Conservation (phyloP, 2,888 invertebrate species). For the Parascotia fuliginaria region DNA sequence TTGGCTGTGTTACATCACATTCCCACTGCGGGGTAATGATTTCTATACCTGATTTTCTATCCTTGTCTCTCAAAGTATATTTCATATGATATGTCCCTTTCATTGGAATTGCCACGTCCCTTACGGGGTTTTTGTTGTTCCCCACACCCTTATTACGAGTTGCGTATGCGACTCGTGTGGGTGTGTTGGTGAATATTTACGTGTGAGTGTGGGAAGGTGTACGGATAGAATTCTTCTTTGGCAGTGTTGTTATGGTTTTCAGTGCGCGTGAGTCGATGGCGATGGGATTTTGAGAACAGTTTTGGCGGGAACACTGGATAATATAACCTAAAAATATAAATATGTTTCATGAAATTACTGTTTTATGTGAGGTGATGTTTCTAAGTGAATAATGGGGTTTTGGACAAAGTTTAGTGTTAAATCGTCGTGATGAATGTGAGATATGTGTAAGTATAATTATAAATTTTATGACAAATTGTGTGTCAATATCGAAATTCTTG, state of each 20-base stretch:
- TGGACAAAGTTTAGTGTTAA: constrained; percentile 55
- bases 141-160: constrained; percentile 75
- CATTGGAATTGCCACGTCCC: constrained; percentile 58
- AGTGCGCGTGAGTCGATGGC: constrained; percentile 59
- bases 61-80: constrained; percentile 55
- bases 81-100: constrained; percentile 57
- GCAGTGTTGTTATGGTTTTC: constrained; percentile 62
- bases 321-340: constrained; percentile 18
- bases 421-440: constrained; percentile 69
- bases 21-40: constrained; percentile 73
- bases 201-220: constrained; percentile 61
- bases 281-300: constrained; percentile 55
- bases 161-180: constrained; percentile 66
- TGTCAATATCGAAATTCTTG: neutral
- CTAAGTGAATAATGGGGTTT: constrained; percentile 65
- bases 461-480: constrained; percentile 10
- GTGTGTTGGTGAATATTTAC: constrained; percentile 57
- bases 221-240: constrained; percentile 56
- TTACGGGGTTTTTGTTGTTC: constrained; percentile 70
- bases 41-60: constrained; percentile 69
- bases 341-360: constrained; percentile 34
- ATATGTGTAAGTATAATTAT: constrained; percentile 63
- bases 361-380: constrained; percentile 39
- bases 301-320: constrained; percentile 72
- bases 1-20: constrained; percentile 73